Percentiles rank a stretch among this genome's conserved stretches.
phyloP scores from a whole-genome alignment of 2,888 invertebrate species.

The Apotomis betuletana region DNA sequence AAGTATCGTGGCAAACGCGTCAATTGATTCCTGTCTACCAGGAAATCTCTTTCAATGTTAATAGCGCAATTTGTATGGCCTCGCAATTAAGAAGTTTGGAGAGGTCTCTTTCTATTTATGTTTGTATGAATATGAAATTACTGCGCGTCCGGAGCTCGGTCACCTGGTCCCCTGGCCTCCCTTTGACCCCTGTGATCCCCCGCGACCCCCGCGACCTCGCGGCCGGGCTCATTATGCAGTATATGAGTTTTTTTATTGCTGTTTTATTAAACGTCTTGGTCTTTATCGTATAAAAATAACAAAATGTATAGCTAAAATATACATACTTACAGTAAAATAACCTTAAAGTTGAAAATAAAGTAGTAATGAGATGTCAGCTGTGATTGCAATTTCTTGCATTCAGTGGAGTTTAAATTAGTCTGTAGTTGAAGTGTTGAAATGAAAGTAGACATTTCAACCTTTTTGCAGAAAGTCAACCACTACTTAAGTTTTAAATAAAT shows the following conservation, averaged over 20 bases:
- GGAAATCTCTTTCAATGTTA: slow-evolving; percentile 6
- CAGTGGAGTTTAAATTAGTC: no score
- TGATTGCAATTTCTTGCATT: no score
- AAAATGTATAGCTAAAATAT: no score
- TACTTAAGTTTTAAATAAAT: no score
- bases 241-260: slow-evolving; percentile 4
- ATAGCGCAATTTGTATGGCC: neutral
- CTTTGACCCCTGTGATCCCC: neutral
- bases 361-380: no score
- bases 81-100: slow-evolving; percentile 24
- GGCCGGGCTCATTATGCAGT: neutral
- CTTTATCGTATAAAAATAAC: no score
- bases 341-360: no score
- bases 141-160: neutral
- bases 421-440: no score
- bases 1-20: neutral
- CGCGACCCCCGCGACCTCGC: neutral
- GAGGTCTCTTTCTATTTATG: slow-evolving; percentile 6
- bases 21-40: neutral
- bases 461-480: no score
- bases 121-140: slow-evolving; percentile 16
- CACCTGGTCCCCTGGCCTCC: neutral
- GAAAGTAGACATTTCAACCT: no score
- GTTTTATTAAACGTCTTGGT: slow-evolving; percentile 5
- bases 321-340: no score